A percentile compares a stretch with the other conserved stretches of the same genome.
These are phyloP conservation scores for Enteromius trimaculatus DNA, from an alignment of 2,797 vertebrate genomes.

Conservation along the genomic window DNA sequence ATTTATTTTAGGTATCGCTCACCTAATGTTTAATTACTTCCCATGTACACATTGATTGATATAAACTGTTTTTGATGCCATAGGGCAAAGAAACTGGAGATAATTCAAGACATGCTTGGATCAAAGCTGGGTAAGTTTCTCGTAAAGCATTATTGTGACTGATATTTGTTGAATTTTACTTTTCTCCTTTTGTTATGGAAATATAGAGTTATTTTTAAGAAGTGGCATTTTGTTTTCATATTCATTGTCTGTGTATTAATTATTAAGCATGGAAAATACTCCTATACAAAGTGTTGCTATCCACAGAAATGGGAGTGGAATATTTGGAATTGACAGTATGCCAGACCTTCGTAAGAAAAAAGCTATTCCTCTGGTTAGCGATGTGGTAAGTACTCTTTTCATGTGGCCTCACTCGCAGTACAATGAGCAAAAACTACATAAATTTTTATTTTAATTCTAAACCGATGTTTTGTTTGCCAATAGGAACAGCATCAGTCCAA, in stretches of 20 bases:
- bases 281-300: conserved; percentile 31
- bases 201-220: not conserved
- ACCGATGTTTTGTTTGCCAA: not conserved
- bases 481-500: not conserved
- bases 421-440: not conserved
- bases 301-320: conserved; percentile 85
- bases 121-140: conserved; percentile 87
- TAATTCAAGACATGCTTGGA: conserved; percentile 84
- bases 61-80: conserved; percentile 52
- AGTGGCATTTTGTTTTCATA: not conserved
- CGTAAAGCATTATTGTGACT: not conserved
- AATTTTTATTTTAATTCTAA: not conserved
- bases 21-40: conserved; percentile 23
- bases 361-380: conserved; percentile 93
- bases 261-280: conserved; percentile 18
- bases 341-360: conserved; percentile 97
- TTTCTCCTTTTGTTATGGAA: not conserved
- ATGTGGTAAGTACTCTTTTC: conserved; percentile 87
- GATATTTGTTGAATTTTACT: not conserved
- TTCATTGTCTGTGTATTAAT: conserved; percentile 12
- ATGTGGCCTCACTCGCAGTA: not conserved
- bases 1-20: conserved; percentile 23
- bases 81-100: conserved; percentile 88
- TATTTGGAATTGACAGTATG: conserved; percentile 99
- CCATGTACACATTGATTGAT: not conserved